Evolutionary conservation across 1,140 invertebrate genomes (phyloP), one percentile per base, ranked within the genome.

Genomic region (Diabrotica virgifera): DNA sequence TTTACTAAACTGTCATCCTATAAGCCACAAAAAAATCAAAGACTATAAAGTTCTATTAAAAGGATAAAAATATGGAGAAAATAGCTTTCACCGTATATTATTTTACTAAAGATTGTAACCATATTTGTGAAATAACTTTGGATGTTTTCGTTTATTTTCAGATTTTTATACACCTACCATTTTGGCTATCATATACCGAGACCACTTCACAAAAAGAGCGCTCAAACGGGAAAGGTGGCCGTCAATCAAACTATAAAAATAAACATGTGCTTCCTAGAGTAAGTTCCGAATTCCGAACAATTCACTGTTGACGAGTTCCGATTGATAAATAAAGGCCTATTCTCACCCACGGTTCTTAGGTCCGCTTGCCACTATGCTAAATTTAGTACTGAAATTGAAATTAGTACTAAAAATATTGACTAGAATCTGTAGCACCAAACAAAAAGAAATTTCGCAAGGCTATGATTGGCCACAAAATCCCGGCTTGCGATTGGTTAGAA

Each of bases 151-250:
- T 24, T 55, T 24, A 52, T 55, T 55, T 36, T 6, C 53, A 14
- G 35, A 46, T 46, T 46, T 55, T 14, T 55, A 14, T 55, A 0
- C 7, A 55, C 53, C 8, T 55, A 55, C 53, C 53, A 55, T 55
- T 55, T 13, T 55, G 12, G 5, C 24, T 24, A 24, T 24, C 1
- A 24, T 24, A 14, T 14, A 35, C 12, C 5, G 35, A 55, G 24
- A 14, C 8, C 35, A 9, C 53, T 55, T 24, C 24, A 11, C 53
- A 14, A 55, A 55, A 55, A 55, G 53, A 55, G 35, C 53, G 53
- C 53, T 55, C 11, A 5, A 55, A 36, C 53, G 12, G 51, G 51
- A 52, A 14, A 55, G 35, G 53, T 55, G 53, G 24, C 5, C 5
- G 24, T 36, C 24, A 24, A 11, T 13, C 12, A 35, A 55, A 55